Conservation (phyloP, 30 jellyfish, hydroid and myxozoan species). For the Aurelia sp. region DNA sequence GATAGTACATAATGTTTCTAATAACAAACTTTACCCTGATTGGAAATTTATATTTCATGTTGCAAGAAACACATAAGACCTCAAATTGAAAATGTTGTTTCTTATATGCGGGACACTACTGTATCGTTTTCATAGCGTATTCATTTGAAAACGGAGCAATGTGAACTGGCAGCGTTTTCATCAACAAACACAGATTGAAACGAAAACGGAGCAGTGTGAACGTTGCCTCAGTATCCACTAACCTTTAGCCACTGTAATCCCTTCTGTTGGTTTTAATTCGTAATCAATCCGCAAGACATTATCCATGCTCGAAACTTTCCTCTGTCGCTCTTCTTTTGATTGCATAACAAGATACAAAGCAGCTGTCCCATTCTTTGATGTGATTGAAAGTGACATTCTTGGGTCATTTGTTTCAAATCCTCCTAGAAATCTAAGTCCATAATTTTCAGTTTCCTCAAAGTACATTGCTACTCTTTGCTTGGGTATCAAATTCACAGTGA, state of each 20-base stretch:
- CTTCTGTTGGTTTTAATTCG: conserved; percentile 14
- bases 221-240: neutral
- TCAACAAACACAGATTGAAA: too few species aligned
- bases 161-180: too few species aligned
- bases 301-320: neutral
- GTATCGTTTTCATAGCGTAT: too few species aligned
- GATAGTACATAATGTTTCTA: too few species aligned
- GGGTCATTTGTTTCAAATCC: conserved; percentile 31
- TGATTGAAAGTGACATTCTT: conserved; percentile 12
- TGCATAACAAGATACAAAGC: conserved; percentile 31
- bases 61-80: too few species aligned
- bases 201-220: too few species aligned
- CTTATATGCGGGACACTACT: too few species aligned
- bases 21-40: too few species aligned
- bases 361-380: conserved; percentile 31
- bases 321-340: neutral
- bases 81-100: too few species aligned
- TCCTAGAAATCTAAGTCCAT: conserved; percentile 31
- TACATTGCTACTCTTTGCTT: conserved; percentile 13
- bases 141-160: too few species aligned
- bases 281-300: conserved; percentile 16
- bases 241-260: conserved; percentile 4
- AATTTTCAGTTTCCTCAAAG: conserved; percentile 18
- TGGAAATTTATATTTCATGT: too few species aligned
- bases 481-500: conserved; percentile 21